Percentiles rank a stretch among this genome's conserved stretches.
Evolutionary conservation across 2,113 vertebrate species (phyloP).

Genomic region (Phyllopteryx taeniolatus): DNA sequence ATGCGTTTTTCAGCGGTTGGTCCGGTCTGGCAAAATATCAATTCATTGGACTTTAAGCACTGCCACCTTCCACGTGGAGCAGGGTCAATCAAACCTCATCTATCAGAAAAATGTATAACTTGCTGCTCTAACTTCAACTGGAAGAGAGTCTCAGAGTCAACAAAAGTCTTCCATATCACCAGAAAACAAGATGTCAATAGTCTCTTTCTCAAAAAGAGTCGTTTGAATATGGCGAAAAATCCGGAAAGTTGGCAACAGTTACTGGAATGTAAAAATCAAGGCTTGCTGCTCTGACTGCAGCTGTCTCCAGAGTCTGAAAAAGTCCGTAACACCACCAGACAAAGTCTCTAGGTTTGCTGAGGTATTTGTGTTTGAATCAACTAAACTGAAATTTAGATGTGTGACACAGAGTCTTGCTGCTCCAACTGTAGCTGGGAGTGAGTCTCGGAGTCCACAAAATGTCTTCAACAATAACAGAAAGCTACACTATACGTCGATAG

Average conservation of each 20-base stretch:
- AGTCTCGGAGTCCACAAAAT: constrained; percentile 27
- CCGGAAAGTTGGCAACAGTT: neutral
- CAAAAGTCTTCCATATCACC: neutral
- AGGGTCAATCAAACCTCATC: neutral
- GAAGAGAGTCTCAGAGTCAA: neutral
- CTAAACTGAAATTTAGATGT: neutral
- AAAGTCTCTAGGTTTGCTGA: neutral
- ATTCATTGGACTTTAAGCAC: neutral
- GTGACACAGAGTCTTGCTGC: constrained; percentile 1
- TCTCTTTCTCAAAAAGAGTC: too few species aligned
- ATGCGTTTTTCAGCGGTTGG: neutral
- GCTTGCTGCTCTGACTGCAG: neutral
- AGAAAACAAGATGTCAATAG: neutral
- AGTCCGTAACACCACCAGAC: neutral
- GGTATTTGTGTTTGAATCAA: neutral
- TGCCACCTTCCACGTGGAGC: neutral
- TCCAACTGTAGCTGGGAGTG: constrained; percentile 8
- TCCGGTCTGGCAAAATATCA: neutral
- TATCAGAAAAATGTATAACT: neutral
- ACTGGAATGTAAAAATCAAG: neutral
- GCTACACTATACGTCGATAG: constrained; percentile 12
- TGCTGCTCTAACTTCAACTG: too few species aligned
- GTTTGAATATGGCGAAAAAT: neutral
- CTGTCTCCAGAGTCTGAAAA: neutral
- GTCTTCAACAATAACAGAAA: constrained; percentile 30